Evolutionary conservation across 2,888 invertebrate genomes (phyloP), one percentile per base, ranked within the genome.

Genomic region (Orthosia incerta): DNA sequence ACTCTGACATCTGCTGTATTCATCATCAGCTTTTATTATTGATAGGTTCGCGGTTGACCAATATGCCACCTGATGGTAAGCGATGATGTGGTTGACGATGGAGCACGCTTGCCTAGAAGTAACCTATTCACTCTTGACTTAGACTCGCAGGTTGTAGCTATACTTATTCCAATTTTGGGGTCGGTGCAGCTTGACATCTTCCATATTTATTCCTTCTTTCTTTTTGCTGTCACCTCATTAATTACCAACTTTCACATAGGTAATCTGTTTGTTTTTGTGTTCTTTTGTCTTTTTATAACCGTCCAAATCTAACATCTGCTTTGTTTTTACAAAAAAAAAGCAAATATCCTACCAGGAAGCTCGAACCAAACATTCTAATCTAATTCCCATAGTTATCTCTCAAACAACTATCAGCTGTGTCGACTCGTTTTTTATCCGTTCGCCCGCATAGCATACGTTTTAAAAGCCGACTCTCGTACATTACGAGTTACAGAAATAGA

Each of bases 401-500:
- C 13, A 12, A 59, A 62, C 69, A 61, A 51, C 50, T 62, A 68
- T 73, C 82, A 81, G 82, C 71, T 77, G 82, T 68, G 55, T 59
- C 45, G 55, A 56, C 51, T 69, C 48, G 20, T 45, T 67, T 69
- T 80, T 81, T 79, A 65, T 71, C 50, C 56, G 4, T 9, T 3
- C 45, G 31, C 53, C 65, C 76, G 76, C 67, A 67, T 80, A 74
- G 13, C 65, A 61, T 48, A 62, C 63, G 57, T 74, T 74, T 73
- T 63, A 70, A 62, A 76, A 55, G 56, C 63, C 56, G 46, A n/a
- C 63, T 26, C 78, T 55, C 68, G 72, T 76, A 72, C 31, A 50
- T 74, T 68, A 76, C 23, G 61, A 18, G 72, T 56, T 75, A 80
- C 82, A 66, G 20, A 84, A 85, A 85, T 85, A 85, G 80, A 84